phyloP scores from a whole-genome alignment of 53 echinoderm and acorn worm species.

The Holothuria scabra region DNA sequence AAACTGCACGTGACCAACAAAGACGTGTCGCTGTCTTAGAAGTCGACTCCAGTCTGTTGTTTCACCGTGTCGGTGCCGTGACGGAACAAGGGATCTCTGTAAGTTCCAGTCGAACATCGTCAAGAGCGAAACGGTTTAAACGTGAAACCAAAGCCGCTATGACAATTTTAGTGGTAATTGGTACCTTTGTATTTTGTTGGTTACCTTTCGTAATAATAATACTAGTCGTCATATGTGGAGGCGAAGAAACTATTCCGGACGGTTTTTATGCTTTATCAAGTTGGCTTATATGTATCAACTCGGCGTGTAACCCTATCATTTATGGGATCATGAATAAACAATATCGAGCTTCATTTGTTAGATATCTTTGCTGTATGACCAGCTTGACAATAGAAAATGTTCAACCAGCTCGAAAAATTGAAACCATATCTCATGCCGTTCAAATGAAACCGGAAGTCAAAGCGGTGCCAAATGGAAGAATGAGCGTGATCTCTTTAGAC shows the following conservation, averaged over 20 bases:
- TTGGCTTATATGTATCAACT: slow-evolving; percentile 86
- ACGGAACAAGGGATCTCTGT: not conserved
- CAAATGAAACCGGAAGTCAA: not conserved
- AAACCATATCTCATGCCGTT: slow-evolving; percentile 17
- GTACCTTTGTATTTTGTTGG: slow-evolving; percentile 87
- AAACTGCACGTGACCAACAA: slow-evolving; percentile 68
- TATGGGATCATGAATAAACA: slow-evolving; percentile 72
- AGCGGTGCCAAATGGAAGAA: not conserved
- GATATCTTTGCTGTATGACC: slow-evolving; percentile 27
- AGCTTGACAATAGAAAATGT: not conserved
- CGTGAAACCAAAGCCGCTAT: slow-evolving; percentile 81
- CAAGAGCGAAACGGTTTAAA: slow-evolving; percentile 57
- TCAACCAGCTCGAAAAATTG: slow-evolving; percentile 8
- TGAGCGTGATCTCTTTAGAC: slow-evolving; percentile 26
- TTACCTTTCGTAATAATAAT: slow-evolving; percentile 66
- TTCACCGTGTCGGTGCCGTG: not conserved
- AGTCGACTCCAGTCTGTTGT: not conserved
- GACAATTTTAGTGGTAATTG: slow-evolving; percentile 79
- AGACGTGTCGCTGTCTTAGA: slow-evolving; percentile 54
- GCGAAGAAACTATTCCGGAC: slow-evolving; percentile 57
- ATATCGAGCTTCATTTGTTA: slow-evolving; percentile 23
- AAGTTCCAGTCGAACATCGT: not conserved
- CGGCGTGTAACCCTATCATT: slow-evolving; percentile 83
- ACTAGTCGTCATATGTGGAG: slow-evolving; percentile 64
- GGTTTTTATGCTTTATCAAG: slow-evolving; percentile 62